phyloP scores from a whole-genome alignment of 2,113 vertebrate species.

The Larimichthys polyactis region DNA sequence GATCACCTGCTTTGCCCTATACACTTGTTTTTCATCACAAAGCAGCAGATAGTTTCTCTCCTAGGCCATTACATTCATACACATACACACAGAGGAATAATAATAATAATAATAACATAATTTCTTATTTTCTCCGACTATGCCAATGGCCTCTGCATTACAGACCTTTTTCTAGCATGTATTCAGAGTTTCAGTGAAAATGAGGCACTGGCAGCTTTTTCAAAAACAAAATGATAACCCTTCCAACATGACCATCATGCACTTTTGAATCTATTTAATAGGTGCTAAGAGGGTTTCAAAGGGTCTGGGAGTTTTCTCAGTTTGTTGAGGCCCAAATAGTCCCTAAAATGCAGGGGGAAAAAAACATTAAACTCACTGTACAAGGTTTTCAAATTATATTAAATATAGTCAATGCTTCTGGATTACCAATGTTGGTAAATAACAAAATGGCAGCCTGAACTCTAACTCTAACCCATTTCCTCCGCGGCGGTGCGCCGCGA shows the following conservation, averaged over 20 bases:
- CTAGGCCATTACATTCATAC: conserved; percentile 6
- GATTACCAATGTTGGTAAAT: too few relatives aligned
- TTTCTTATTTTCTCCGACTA: conserved; percentile 20
- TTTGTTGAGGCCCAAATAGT: background rate
- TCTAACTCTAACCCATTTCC: background rate
- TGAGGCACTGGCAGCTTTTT: background rate
- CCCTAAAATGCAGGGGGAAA: background rate
- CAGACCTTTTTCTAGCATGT: background rate
- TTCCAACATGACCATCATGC: background rate
- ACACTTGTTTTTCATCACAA: conserved; percentile 52
- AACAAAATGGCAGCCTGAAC: too few relatives aligned
- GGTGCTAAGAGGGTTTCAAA: background rate
- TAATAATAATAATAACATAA: background rate
- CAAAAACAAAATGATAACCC: background rate
- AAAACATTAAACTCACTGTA: too few relatives aligned
- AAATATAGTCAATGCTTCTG: too few relatives aligned
- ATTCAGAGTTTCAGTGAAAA: background rate
- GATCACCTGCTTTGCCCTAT: conserved; percentile 54
- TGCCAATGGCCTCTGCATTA: background rate
- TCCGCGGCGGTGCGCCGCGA: too few relatives aligned
- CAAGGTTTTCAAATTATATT: background rate
- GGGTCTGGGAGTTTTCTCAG: background rate
- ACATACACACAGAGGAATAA: conserved; percentile 1
- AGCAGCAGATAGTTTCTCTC: conserved; percentile 31
- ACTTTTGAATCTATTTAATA: background rate